These are phyloP conservation scores for Elmis aenea DNA, from an alignment of 2,888 invertebrate genomes.

Conservation along the genomic window DNA sequence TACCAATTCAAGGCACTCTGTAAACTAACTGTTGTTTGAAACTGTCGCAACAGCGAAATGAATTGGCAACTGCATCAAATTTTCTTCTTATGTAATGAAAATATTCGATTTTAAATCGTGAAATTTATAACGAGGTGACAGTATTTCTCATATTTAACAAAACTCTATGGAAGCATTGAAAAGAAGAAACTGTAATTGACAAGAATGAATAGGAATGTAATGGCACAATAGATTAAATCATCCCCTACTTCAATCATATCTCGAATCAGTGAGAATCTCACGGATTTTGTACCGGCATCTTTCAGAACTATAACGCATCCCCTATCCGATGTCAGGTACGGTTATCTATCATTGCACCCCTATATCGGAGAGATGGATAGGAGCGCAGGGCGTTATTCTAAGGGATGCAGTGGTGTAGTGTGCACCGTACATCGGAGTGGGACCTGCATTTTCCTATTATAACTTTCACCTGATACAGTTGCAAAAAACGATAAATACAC, in stretches of 20 bases:
- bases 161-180: too few relatives aligned
- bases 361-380: constrained; percentile 9
- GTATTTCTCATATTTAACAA: too few relatives aligned
- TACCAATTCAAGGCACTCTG: too few relatives aligned
- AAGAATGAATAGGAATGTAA: constrained; percentile 18
- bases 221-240: constrained; percentile 20
- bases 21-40: too few relatives aligned
- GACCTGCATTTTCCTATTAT: constrained; percentile 15
- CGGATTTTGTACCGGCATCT: constrained; percentile 22
- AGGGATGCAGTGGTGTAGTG: constrained; percentile 19
- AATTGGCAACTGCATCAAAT: too few relatives aligned
- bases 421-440: constrained; percentile 18
- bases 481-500: constrained; percentile 2
- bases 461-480: constrained; percentile 19
- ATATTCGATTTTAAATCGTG: too few relatives aligned
- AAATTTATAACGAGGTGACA: too few relatives aligned
- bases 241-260: too few relatives aligned
- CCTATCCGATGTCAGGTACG: constrained; percentile 22
- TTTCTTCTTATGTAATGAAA: too few relatives aligned
- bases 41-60: too few relatives aligned
- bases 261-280: constrained; percentile 23
- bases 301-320: constrained; percentile 21
- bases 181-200: too few relatives aligned
- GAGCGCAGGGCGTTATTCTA: too few relatives aligned
- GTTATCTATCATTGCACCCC: constrained; percentile 25